phyloP scores from a whole-genome alignment of 2,113 vertebrate species.

The Brachypteracias leptosomus region DNA sequence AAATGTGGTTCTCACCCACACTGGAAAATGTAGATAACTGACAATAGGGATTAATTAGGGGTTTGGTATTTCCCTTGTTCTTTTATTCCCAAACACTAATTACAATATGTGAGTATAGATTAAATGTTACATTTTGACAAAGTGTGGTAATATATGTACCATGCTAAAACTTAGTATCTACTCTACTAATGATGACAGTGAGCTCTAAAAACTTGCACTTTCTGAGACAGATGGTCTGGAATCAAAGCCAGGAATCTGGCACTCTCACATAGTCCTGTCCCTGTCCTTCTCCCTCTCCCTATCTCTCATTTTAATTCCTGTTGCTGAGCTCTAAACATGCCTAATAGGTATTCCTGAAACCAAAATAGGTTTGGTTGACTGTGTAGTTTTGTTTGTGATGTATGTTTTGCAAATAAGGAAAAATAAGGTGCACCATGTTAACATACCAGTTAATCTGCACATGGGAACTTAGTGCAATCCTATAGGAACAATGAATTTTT shows the following conservation, averaged over 20 bases:
- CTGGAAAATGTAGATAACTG: slow-evolving; percentile 31
- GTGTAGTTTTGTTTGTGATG: background rate
- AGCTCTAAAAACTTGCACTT: background rate
- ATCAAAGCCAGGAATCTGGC: background rate
- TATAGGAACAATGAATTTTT: background rate
- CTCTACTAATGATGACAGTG: background rate
- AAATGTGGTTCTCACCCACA: background rate
- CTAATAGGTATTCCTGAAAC: background rate
- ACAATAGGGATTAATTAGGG: slow-evolving; percentile 51
- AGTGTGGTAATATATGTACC: background rate
- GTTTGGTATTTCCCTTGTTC: slow-evolving; percentile 33
- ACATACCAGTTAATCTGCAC: background rate
- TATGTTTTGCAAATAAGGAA: background rate
- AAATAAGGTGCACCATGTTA: background rate
- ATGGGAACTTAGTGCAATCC: background rate
- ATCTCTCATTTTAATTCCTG: background rate
- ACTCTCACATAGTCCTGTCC: background rate
- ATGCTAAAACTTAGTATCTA: background rate
- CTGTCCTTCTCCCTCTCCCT: background rate
- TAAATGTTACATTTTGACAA: slow-evolving; percentile 45
- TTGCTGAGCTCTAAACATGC: background rate
- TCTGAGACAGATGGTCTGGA: background rate
- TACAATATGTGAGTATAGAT: slow-evolving; percentile 51
- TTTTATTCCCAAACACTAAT: slow-evolving; percentile 58
- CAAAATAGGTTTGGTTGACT: background rate